Base-by-base conservation (phyloP, 1,140 invertebrate species). In the Drosophila persimilis region DNA sequence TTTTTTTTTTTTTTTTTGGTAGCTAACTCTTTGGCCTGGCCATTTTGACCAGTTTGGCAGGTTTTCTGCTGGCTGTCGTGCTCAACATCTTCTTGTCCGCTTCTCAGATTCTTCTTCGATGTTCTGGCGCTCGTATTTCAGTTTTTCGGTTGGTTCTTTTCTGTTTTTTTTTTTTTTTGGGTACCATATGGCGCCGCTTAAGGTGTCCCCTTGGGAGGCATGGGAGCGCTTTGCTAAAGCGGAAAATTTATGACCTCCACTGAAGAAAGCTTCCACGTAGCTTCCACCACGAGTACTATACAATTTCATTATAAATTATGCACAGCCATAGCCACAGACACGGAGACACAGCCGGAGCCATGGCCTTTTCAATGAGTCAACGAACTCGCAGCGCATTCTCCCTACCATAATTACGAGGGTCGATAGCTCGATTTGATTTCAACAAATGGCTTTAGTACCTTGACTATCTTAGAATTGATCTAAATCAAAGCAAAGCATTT, bases 121-220 rank as follows among this genome's bases (percentile, higher is more conserved):
- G 64, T 83, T 77, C 67, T 86, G 74, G 78, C 58, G 78, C 74
- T 86, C 83, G 83, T 86, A 86, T 86, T 86, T 86, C 78, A 86
- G 62, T 76, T 75, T 67, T 69, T 69, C 9, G 67, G 39, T 60
- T 13, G 9, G 7, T 20, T 39, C 24, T 60, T 41, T 15, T 44
- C 48, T 29, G 50, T 13, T 41, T 55, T 24, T 56, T 52, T 50
- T 46, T 20, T 24, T 24, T 24, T 24, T 24, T 24, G 5, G 24
- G 20, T 20, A 20, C 20, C 81, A 86, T 86, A 86, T 86, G 83
- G 74, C 78, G 81, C 83, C 78, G 83, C 62, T 50, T 73, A 53
- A 86, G 69, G 67, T 85, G 75, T 85, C 64, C 76, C 59, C 54
- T 51, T 62, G 56, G 35, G 35, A 39, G 35, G 59, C 72, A 57